phyloP scores from a whole-genome alignment of 30 jellyfish, hydroid and myxozoan genomes.

The Nemopilema nomurai region DNA sequence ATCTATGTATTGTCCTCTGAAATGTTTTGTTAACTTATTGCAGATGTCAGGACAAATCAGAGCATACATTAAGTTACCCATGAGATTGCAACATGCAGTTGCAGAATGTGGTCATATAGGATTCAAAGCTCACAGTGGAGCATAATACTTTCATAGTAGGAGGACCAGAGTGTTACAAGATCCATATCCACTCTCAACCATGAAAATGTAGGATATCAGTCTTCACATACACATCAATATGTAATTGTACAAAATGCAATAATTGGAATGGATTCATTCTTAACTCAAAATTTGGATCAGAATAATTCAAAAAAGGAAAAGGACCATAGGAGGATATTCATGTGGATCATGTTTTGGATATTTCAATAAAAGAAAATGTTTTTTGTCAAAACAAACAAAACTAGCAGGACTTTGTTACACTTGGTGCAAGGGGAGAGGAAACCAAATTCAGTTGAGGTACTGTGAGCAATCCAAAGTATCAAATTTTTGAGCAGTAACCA shows the following conservation, averaged over 20 bases:
- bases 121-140: background rate
- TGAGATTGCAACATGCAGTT: conserved; percentile 15
- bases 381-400: background rate
- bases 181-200: background rate
- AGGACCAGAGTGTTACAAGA: background rate
- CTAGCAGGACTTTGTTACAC: background rate
- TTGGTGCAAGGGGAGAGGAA: background rate
- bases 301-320: background rate
- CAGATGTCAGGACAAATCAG: conserved; percentile 37
- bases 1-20: background rate
- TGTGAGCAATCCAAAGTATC: background rate
- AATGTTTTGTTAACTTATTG: conserved; percentile 24
- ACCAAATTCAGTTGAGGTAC: background rate
- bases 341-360: background rate
- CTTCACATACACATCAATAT: background rate
- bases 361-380: background rate
- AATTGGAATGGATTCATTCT: background rate
- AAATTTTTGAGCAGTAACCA: background rate
- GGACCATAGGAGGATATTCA: background rate
- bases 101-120: conserved; percentile 11
- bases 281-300: background rate
- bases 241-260: background rate
- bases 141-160: background rate
- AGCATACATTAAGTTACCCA: background rate
- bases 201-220: background rate